phyloP scores from a whole-genome alignment of 2,797 vertebrate species.

The Ceyx erithaca region DNA sequence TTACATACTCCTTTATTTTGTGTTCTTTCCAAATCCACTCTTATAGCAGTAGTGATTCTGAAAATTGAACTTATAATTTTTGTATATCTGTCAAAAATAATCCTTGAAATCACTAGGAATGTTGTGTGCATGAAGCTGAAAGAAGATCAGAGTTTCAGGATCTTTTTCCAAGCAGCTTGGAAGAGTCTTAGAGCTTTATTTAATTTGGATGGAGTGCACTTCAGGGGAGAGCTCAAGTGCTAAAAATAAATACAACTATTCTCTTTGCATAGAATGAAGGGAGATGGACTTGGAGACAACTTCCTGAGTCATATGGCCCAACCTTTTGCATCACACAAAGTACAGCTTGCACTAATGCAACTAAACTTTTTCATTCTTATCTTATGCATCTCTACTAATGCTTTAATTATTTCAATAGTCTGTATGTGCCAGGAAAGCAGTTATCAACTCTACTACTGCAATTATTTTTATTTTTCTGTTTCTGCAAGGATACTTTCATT shows the following conservation, averaged over 20 bases:
- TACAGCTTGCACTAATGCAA: neutral
- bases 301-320: conserved; percentile 5
- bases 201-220: neutral
- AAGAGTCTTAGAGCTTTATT: neutral
- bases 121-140: neutral
- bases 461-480: conserved; percentile 17
- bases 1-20: neutral
- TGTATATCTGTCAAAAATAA: neutral
- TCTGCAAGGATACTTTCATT: conserved; percentile 2
- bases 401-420: neutral
- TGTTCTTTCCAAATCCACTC: neutral
- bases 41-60: neutral
- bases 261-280: neutral
- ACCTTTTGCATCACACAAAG: neutral
- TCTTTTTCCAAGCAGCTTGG: neutral
- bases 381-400: neutral
- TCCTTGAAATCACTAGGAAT: neutral
- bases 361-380: neutral
- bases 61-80: neutral
- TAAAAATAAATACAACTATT: neutral
- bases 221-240: neutral
- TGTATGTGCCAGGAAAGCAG: neutral
- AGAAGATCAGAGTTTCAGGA: neutral
- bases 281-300: neutral
- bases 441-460: neutral